Percentiles rank a stretch among this genome's conserved stretches.
phyloP scores from a whole-genome alignment of 2,888 invertebrate genomes.

The Scaeva pyrastri region DNA sequence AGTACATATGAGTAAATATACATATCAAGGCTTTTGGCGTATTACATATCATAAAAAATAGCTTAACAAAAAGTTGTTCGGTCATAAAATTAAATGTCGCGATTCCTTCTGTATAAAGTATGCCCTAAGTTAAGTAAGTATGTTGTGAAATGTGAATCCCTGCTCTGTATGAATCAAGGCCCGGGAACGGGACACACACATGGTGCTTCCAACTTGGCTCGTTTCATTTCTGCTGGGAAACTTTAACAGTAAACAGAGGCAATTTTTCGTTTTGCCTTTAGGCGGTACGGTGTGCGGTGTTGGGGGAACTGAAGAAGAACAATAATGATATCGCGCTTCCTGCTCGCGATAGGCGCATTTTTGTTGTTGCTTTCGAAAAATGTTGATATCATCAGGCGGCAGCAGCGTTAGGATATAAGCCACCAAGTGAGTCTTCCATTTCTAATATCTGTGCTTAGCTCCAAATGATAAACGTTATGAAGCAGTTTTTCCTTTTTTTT shows the following conservation, averaged over 20 bases:
- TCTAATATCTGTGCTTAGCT: constrained; percentile 53
- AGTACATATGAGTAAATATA: too few relatives aligned
- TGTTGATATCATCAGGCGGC: constrained; percentile 48
- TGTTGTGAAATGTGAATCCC: constrained; percentile 10
- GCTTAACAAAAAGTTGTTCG: constrained; percentile 63
- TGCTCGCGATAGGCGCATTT: constrained; percentile 53
- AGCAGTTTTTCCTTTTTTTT: constrained; percentile 33
- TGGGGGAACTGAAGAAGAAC: neutral
- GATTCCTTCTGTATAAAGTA: constrained; percentile 19
- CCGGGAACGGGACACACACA: constrained; percentile 20
- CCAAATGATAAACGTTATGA: constrained; percentile 46
- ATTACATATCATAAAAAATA: constrained; percentile 39
- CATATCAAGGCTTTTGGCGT: constrained; percentile 24
- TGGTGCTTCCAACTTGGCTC: constrained; percentile 17
- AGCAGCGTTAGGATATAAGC: constrained; percentile 58
- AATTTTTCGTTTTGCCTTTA: constrained; percentile 7
- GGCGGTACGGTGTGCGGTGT: neutral
- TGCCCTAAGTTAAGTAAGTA: neutral
- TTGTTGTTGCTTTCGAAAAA: constrained; percentile 16
- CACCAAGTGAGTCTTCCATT: constrained; percentile 68
- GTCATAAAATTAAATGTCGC: constrained; percentile 67
- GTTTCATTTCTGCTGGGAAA: neutral
- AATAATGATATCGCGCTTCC: constrained; percentile 34
- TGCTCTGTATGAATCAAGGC: constrained; percentile 12
- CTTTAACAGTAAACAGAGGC: constrained; percentile 2